Conservation (phyloP, 2,797 vertebrate genomes). For the Hypotaenidia okinawae region DNA sequence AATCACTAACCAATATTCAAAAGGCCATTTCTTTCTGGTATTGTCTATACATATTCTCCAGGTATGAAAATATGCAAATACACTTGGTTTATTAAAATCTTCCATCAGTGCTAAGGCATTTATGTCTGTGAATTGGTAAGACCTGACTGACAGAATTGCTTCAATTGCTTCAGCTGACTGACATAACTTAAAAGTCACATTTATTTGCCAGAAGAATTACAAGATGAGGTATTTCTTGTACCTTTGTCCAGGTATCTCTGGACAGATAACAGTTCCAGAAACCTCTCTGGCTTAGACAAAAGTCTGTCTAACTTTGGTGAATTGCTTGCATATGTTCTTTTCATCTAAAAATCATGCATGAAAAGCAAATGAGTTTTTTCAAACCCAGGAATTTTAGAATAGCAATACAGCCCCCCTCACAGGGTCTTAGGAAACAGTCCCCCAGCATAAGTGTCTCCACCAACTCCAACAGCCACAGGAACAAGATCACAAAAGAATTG, state of each 20-base stretch:
- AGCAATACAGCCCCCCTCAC: background rate
- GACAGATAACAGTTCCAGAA: background rate
- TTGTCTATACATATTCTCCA: background rate
- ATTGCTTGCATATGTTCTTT: fast-evolving
- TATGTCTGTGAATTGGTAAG: background rate
- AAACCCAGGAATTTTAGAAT: background rate
- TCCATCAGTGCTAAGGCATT: constrained; percentile 1
- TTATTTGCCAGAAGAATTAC: background rate
- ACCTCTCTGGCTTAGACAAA: background rate
- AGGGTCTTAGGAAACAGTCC: background rate
- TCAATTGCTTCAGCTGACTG: background rate
- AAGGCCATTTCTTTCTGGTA: constrained; percentile 3
- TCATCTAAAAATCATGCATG: background rate
- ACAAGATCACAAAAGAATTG: background rate
- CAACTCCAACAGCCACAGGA: background rate
- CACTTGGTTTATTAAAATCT: constrained; percentile 29
- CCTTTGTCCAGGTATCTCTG: background rate
- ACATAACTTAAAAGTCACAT: background rate
- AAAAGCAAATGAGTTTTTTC: background rate
- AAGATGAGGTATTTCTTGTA: background rate
- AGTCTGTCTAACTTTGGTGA: background rate
- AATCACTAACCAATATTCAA: constrained; percentile 64
- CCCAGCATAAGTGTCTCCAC: background rate
- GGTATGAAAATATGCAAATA: constrained; percentile 38
- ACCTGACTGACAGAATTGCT: background rate